Base-by-base conservation (phyloP, 1,140 invertebrate genomes). In the Agraylea sexmaculata region DNA sequence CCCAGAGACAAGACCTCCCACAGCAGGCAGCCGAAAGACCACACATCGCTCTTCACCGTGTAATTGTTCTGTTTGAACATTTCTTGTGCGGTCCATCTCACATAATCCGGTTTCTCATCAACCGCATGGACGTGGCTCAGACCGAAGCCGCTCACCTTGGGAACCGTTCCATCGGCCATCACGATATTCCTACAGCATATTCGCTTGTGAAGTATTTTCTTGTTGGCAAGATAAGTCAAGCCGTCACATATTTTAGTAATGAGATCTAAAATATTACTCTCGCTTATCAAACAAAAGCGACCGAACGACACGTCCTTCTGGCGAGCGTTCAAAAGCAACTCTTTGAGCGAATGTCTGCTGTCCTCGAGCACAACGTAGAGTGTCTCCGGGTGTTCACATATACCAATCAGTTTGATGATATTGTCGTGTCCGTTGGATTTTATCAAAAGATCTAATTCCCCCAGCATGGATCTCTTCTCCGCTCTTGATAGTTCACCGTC, bases 1-100 rank as follows among this genome's bases (percentile, higher is more conserved):
- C 86, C 86, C 52, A 89, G 66, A n/a, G 80, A 76, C 36, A 82
- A 70, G 45, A 82, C 74, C 58, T 91, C 87, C 87, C 86, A 90
- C 22, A 87, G 57, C 6, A 89, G 54, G 39, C 83, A 74, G 3
- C 77, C 86, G 61, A 80, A 87, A 0, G 83, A 79, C 86, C 86
- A 91, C 3, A 86, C 71, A 53, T 87, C 82, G 42, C 79, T 81
- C 50, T 82, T 77, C 2, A 69, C 62, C 18, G 75, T 71, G 38
- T 71, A 78, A 23, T 70, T 70, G 18, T 73, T 71, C 48, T 74
- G 74, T 39, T 71, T 70, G 42, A 87, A 66, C 44, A 80, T 75
- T 54, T 89, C 87, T 16, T 76, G 70, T 1, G 85, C 77, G 3
- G 75, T 78, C 84, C 84, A 89, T 15, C 86, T 58, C 0, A 74